Evolutionary conservation across 2,113 vertebrate species (phyloP), one percentile per base, ranked within the genome.

Genomic region (Tapirus terrestris): DNA sequence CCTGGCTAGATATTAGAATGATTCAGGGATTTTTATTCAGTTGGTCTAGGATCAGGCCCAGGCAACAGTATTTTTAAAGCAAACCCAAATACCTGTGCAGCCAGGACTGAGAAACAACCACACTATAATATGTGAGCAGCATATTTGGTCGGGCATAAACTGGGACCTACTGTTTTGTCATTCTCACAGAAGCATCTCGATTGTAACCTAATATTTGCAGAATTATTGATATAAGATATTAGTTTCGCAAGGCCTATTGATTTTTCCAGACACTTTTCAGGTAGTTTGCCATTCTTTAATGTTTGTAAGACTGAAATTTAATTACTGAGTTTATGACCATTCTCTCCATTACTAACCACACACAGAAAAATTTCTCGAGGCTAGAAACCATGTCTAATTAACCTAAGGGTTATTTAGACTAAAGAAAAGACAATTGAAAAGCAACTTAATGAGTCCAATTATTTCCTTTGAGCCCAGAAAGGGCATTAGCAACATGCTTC

Each of bases 381-480:
- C 76, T 65, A 95, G 77, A 96, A 97, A 93, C 51, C 82, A 91
- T 86, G 72, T 93, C 94, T 96, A 94, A 97, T 97, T 97, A 98
- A 97, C 93, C 93, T 80, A 89, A 75, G 82, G 86, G 67, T 96
- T 94, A 97, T 96, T 96, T 94, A 93, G 31, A 93, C 58, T 83
- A 65, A 93, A 82, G 77, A 92, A 98, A 36, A 80, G 90, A 72
- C 96, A 81, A 95, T 76, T 0, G 87, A 97, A 97, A 75, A 56
- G 0, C 5, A 81, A 94, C 63, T 7, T 51, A 94, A 80, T 60
- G 76, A 39, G 91, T 82, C 70, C 77, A 96, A 61, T 94, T 90
- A 36, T 92, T 86, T 95, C 81, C 68, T 95, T 93, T 12, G 73
- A 83, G 76, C 23, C 48, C 75, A 3, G 77, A 70, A 92, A 94